Percentiles rank a stretch among this genome's conserved stretches.
These are phyloP conservation scores for Xestia ashworthii DNA, from an alignment of 2,888 invertebrate species.

Conservation along the genomic window DNA sequence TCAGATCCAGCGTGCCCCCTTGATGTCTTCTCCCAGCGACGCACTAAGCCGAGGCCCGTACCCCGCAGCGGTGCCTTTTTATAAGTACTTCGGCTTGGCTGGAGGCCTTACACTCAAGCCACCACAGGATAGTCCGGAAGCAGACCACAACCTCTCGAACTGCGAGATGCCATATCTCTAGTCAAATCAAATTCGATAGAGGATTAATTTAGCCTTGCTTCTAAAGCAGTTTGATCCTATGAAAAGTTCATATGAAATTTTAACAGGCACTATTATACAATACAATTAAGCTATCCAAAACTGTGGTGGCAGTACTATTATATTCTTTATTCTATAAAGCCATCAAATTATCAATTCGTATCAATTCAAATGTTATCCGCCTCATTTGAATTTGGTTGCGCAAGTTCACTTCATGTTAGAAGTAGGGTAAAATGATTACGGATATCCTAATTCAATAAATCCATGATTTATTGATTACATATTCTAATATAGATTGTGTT, in stretches of 20 bases:
- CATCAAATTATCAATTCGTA: conserved; percentile 45
- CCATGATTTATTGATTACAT: conserved; percentile 64
- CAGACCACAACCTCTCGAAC: no score
- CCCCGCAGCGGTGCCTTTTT: no score
- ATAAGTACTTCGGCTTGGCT: no score
- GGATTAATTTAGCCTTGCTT: no score
- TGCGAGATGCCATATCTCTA: no score
- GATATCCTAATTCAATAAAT: conserved; percentile 79
- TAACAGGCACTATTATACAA: not conserved
- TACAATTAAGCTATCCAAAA: not conserved
- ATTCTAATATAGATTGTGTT: conserved; percentile 44
- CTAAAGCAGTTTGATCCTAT: not conserved
- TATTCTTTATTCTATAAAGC: not conserved
- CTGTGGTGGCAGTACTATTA: no score
- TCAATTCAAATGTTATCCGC: conserved; percentile 74
- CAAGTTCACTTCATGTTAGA: conserved; percentile 66
- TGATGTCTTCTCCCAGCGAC: no score
- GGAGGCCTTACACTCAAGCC: no score
- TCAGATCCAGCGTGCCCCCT: no score
- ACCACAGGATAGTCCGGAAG: no score
- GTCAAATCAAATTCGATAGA: not conserved
- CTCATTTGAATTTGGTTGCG: conserved; percentile 75
- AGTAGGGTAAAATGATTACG: conserved; percentile 72
- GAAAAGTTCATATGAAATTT: not conserved
- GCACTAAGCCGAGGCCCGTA: no score